Evolutionary conservation across 2,888 invertebrate species (phyloP).

Genomic region (Agonopterix arenella): DNA sequence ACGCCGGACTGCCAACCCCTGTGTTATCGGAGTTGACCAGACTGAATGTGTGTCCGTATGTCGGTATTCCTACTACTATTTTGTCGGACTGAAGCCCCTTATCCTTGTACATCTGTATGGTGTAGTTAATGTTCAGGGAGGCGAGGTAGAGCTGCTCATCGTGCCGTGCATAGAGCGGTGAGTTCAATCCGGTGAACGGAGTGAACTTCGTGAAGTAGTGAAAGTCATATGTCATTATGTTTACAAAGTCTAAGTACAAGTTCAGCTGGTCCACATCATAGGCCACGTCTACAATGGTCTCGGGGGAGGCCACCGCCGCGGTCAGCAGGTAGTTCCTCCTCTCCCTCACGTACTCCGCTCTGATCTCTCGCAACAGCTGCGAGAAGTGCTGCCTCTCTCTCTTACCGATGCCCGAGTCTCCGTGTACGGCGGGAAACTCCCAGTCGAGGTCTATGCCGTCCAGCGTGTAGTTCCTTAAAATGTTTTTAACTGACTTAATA

Average conservation of each 20-base stretch:
- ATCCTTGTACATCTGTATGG: slow-evolving; percentile 84
- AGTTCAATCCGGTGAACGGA: slow-evolving; percentile 90
- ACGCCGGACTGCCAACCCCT: slow-evolving; percentile 82
- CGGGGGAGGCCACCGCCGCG: slow-evolving; percentile 88
- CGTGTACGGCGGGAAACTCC: slow-evolving; percentile 87
- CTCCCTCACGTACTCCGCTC: slow-evolving; percentile 79
- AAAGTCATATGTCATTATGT: slow-evolving; percentile 95
- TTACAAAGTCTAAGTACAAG: slow-evolving; percentile 89
- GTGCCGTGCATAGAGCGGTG: slow-evolving; percentile 82
- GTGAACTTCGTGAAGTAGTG: slow-evolving; percentile 86
- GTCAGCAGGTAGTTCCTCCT: slow-evolving; percentile 80
- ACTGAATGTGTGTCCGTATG: slow-evolving; percentile 89
- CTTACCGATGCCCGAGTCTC: slow-evolving; percentile 9
- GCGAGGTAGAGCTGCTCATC: slow-evolving; percentile 80
- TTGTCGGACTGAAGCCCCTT: slow-evolving; percentile 87
- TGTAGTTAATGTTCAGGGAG: slow-evolving; percentile 88
- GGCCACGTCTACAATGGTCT: slow-evolving; percentile 83
- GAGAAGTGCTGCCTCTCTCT: slow-evolving; percentile 84
- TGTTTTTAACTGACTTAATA: slow-evolving; percentile 70
- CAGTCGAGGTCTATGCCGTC: slow-evolving; percentile 90
- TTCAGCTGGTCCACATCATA: slow-evolving; percentile 89
- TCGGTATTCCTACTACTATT: slow-evolving; percentile 90
- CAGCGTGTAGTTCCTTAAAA: slow-evolving; percentile 71
- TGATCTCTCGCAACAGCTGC: slow-evolving; percentile 84
- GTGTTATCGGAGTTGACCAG: slow-evolving; percentile 82